Conservation (phyloP, 2,888 invertebrate species). For the Apoda limacodes region DNA sequence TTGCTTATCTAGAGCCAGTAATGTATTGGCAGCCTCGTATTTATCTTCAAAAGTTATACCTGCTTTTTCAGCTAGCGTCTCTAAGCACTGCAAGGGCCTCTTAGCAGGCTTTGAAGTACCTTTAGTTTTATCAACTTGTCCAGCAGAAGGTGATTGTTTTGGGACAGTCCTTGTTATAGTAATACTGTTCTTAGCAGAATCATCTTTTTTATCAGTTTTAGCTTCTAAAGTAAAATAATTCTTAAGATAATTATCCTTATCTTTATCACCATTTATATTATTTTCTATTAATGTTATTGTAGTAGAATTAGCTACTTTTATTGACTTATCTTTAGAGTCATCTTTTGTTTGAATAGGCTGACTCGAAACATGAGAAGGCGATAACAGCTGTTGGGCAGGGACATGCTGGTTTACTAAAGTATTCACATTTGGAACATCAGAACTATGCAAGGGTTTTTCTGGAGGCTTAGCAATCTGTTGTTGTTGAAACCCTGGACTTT, state of each 20-base stretch:
- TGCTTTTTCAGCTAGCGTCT: constrained; percentile 79
- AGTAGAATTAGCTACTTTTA: constrained; percentile 58
- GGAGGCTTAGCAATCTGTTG: constrained; percentile 34
- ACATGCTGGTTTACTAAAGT: constrained; percentile 51
- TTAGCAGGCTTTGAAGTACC: constrained; percentile 37
- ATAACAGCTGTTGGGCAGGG: constrained; percentile 44
- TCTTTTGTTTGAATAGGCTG: constrained; percentile 40
- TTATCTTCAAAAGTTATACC: constrained; percentile 81
- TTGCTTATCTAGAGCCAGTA: constrained; percentile 74
- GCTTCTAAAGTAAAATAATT: constrained; percentile 57
- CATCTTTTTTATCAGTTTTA: constrained; percentile 59
- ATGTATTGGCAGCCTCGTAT: constrained; percentile 76
- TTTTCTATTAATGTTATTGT: constrained; percentile 59
- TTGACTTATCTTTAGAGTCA: constrained; percentile 50
- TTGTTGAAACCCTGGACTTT: constrained; percentile 37
- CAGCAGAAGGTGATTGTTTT: constrained; percentile 42
- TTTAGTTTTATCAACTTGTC: constrained; percentile 42
- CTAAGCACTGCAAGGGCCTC: constrained; percentile 73
- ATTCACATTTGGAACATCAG: constrained; percentile 36
- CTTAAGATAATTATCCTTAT: constrained; percentile 52
- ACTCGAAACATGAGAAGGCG: constrained; percentile 38
- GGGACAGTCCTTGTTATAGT: constrained; percentile 55
- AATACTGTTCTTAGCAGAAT: constrained; percentile 61
- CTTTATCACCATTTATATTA: constrained; percentile 46
- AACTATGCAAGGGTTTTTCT: constrained; percentile 34